These are phyloP conservation scores for Pseudococcus jackbeardsleyi DNA, from an alignment of 2,888 invertebrate species.

Conservation along the genomic window DNA sequence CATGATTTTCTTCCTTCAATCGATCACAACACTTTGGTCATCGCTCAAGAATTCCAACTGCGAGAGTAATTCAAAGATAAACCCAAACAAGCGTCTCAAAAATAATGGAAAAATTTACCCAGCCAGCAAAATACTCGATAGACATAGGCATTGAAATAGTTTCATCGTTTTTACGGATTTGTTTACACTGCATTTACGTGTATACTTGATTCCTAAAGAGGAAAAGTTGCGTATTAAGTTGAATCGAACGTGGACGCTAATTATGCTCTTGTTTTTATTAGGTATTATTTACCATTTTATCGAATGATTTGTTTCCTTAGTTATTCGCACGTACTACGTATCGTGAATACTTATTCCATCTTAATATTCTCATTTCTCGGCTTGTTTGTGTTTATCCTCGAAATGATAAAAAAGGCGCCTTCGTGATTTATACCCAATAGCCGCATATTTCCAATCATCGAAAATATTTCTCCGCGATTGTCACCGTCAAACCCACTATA, in stretches of 20 bases:
- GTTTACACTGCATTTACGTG: constrained; percentile 11
- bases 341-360: constrained; percentile 22
- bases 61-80: too few species aligned
- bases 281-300: constrained; percentile 29
- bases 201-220: constrained; percentile 27
- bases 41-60: too few species aligned
- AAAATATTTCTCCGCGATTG: neutral
- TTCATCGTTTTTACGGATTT: neutral
- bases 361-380: neutral
- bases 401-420: constrained; percentile 23
- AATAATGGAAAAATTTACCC: neutral
- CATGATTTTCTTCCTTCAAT: too few species aligned
- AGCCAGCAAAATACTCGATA: neutral
- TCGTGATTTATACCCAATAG: constrained; percentile 4
- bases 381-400: neutral
- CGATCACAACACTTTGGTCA: too few species aligned
- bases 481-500: neutral
- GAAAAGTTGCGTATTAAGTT: constrained; percentile 10
- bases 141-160: neutral
- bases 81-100: neutral
- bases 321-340: constrained; percentile 42
- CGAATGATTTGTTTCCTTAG: constrained; percentile 37
- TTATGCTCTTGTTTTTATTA: constrained; percentile 43
- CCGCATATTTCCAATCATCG: neutral
- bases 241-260: constrained; percentile 29